A percentile compares a stretch with the other conserved stretches of the same genome.
Conservation (phyloP, 2,888 invertebrate genomes). For the Hypomecis atomaria region DNA sequence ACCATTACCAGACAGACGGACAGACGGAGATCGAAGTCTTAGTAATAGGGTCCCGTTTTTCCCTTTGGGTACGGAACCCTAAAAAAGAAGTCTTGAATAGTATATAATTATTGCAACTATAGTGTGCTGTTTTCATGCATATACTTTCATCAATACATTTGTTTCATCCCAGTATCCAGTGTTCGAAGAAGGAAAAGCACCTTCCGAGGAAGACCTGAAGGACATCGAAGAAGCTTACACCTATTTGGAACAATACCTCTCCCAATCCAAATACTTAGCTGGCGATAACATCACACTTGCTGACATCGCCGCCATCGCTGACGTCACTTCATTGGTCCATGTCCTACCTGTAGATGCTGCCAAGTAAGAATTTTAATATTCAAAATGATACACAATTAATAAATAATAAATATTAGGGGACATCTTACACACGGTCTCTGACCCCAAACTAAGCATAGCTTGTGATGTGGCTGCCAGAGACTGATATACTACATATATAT, state of each 20-base stretch:
- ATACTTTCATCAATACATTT: not conserved
- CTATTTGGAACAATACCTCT: slow-evolving; percentile 76
- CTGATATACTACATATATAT: no score
- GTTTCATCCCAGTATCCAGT: slow-evolving; percentile 21
- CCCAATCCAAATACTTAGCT: slow-evolving; percentile 75
- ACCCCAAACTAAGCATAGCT: no score
- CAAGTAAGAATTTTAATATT: slow-evolving; percentile 30
- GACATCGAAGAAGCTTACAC: slow-evolving; percentile 72
- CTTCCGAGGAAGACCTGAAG: slow-evolving; percentile 61
- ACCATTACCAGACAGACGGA: no score
- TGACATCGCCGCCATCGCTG: slow-evolving; percentile 70
- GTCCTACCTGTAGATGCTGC: slow-evolving; percentile 53
- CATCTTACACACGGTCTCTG: no score
- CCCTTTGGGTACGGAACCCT: no score
- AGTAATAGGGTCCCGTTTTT: no score
- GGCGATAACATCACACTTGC: slow-evolving; percentile 81
- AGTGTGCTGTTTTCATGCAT: no score
- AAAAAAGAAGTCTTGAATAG: no score
- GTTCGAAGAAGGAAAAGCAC: slow-evolving; percentile 44
- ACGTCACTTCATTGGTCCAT: slow-evolving; percentile 50
- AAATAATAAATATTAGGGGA: no score
- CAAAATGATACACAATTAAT: not conserved
- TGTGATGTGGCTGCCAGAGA: no score
- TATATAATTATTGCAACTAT: no score
- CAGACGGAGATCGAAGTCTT: no score